Conservation (phyloP, 2,888 invertebrate genomes). For the Watsonalla binaria region DNA sequence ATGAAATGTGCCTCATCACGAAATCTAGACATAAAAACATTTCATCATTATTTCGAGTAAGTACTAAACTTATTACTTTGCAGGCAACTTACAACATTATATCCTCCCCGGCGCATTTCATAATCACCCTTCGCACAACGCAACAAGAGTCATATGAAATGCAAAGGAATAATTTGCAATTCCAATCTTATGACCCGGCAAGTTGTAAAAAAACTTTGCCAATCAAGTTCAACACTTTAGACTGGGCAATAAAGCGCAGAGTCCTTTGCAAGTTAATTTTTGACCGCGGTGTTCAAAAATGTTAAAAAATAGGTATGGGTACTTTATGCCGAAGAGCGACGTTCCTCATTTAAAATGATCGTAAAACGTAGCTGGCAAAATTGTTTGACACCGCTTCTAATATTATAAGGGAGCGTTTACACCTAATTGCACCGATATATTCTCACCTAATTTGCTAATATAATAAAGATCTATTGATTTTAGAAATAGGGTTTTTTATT, state of each 20-base stretch:
- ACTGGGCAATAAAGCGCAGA: slow-evolving; percentile 17
- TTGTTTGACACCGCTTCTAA: slow-evolving; percentile 54
- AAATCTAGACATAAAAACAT: slow-evolving; percentile 38
- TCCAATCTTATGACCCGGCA: slow-evolving; percentile 4
- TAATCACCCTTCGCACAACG: slow-evolving; percentile 9
- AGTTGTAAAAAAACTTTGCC: slow-evolving; percentile 11
- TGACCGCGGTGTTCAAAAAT: slow-evolving; percentile 10
- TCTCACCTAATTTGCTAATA: not conserved
- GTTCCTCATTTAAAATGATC: slow-evolving; percentile 53
- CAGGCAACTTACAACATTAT: slow-evolving; percentile 13
- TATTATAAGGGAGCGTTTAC: slow-evolving; percentile 31
- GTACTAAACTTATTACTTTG: slow-evolving; percentile 37
- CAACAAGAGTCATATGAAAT: slow-evolving; percentile 14
- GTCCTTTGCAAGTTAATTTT: slow-evolving; percentile 22
- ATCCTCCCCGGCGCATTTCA: slow-evolving; percentile 8
- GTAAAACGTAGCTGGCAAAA: slow-evolving; percentile 49
- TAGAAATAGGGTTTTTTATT: too few species aligned
- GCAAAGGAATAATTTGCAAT: slow-evolving; percentile 19
- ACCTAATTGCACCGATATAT: not conserved
- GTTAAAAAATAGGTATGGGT: slow-evolving; percentile 13
- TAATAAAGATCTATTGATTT: too few species aligned
- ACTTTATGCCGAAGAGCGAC: slow-evolving; percentile 25
- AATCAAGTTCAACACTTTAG: slow-evolving; percentile 16
- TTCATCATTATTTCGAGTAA: slow-evolving; percentile 37
- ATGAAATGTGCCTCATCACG: slow-evolving; percentile 22